Evolutionary conservation across 2,113 vertebrate species (phyloP).

Genomic region (Tretioscincus oriximinensis): DNA sequence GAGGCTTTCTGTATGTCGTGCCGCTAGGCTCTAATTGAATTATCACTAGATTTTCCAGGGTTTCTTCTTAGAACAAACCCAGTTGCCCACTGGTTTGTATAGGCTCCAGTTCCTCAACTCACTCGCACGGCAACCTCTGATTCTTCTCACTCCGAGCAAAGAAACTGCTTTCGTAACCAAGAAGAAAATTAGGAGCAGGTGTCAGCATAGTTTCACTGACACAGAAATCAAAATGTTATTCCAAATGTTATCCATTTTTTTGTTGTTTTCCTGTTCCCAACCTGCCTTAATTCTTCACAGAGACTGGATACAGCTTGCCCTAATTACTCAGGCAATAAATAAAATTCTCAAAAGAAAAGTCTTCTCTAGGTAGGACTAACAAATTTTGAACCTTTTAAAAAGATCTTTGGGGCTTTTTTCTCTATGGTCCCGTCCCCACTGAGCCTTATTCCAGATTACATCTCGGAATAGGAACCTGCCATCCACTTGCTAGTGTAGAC

Average conservation of each 20-base stretch:
- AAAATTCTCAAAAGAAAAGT: neutral
- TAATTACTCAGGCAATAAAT: neutral
- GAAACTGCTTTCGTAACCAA: constrained; percentile 19
- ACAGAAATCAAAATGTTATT: constrained; percentile 37
- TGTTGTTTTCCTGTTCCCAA: neutral
- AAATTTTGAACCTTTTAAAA: neutral
- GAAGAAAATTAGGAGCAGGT: constrained; percentile 23
- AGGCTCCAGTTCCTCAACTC: constrained; percentile 1
- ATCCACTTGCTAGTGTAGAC: too few relatives aligned
- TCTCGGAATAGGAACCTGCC: too few relatives aligned
- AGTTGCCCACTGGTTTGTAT: neutral
- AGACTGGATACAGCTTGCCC: neutral
- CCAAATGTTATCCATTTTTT: constrained; percentile 10
- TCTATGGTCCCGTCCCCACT: too few relatives aligned
- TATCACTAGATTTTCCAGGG: constrained; percentile 24
- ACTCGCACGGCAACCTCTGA: neutral
- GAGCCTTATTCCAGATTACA: too few relatives aligned
- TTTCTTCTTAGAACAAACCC: constrained; percentile 13
- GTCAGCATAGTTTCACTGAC: constrained; percentile 26
- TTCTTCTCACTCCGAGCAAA: constrained; percentile 22
- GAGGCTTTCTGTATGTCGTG: neutral
- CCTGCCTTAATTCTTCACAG: constrained; percentile 10
- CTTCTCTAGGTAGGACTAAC: neutral
- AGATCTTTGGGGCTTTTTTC: neutral
- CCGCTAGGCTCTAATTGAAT: neutral